phyloP scores from a whole-genome alignment of 2,888 invertebrate species.

The Perdita meconis region DNA sequence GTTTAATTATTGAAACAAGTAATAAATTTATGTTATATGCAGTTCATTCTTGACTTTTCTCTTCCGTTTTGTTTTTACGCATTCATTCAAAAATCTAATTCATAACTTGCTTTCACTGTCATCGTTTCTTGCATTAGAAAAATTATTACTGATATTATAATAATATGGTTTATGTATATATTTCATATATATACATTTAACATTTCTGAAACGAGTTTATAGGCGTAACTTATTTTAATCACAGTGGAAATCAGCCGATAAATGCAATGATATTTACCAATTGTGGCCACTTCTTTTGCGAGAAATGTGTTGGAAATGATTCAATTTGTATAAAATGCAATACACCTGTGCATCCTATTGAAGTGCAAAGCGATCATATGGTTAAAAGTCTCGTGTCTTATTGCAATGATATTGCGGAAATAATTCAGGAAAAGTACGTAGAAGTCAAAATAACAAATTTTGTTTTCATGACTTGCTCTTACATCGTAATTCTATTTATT shows the following conservation, averaged over 20 bases:
- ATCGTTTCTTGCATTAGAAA: not conserved
- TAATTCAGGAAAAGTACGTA: conserved; percentile 63
- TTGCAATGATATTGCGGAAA: conserved; percentile 64
- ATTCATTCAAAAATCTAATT: not conserved
- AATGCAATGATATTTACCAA: conserved; percentile 62
- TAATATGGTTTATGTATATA: not conserved
- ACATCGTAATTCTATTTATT: conserved; percentile 1
- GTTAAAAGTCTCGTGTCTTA: conserved; percentile 64
- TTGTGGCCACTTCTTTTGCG: conserved; percentile 76
- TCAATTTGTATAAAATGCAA: conserved; percentile 67
- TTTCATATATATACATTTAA: not conserved
- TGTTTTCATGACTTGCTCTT: not conserved
- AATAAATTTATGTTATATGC: conserved; percentile 1
- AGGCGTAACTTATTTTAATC: not conserved
- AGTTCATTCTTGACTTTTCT: not conserved
- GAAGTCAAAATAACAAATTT: conserved; percentile 2
- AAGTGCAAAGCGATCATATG: conserved; percentile 66
- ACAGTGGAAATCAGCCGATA: conserved; percentile 54
- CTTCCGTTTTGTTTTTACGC: not conserved
- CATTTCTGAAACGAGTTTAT: not conserved
- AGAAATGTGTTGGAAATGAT: conserved; percentile 57
- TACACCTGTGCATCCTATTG: conserved; percentile 63
- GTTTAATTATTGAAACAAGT: not conserved
- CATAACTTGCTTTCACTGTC: not conserved
- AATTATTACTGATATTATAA: not conserved